phyloP scores from a whole-genome alignment of 2,797 vertebrate genomes.

The Centropyge bicolor region DNA sequence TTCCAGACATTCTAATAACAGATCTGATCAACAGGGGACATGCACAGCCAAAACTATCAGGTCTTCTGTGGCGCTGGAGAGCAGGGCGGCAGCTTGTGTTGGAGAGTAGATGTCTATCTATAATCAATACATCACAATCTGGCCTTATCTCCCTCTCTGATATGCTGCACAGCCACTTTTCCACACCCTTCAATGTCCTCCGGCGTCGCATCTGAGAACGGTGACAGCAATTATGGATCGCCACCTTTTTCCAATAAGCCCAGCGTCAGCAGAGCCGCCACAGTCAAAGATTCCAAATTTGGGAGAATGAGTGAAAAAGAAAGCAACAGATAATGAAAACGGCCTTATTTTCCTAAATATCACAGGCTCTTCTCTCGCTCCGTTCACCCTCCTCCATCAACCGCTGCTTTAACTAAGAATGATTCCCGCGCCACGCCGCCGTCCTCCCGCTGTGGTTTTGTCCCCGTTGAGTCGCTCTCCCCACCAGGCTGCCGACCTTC shows the following conservation, averaged over 20 bases:
- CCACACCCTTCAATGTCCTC: slow-evolving; percentile 71
- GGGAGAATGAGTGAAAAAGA: slow-evolving; percentile 36
- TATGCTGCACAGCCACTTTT: slow-evolving; percentile 76
- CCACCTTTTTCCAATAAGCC: slow-evolving; percentile 66
- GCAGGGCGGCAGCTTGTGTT: slow-evolving; percentile 68
- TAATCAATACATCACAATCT: slow-evolving; percentile 83
- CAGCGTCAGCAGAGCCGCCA: slow-evolving; percentile 52
- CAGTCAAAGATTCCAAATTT: slow-evolving; percentile 50
- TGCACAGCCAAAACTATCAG: slow-evolving; percentile 63
- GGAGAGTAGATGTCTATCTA: slow-evolving; percentile 81
- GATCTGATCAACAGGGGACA: slow-evolving; percentile 63
- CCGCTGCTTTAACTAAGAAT: slow-evolving; percentile 52
- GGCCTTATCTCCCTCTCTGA: slow-evolving; percentile 78
- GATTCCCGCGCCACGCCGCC: slow-evolving; percentile 36
- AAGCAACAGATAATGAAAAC: slow-evolving; percentile 5
- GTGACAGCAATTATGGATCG: slow-evolving; percentile 78
- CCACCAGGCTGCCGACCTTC: slow-evolving; percentile 62
- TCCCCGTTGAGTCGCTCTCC: slow-evolving; percentile 48
- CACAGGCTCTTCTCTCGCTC: background rate
- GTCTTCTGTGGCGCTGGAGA: slow-evolving; percentile 56
- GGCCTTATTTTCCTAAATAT: slow-evolving; percentile 17
- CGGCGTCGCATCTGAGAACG: slow-evolving; percentile 61
- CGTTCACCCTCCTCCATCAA: slow-evolving; percentile 13
- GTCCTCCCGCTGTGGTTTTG: slow-evolving; percentile 45
- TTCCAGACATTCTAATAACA: slow-evolving; percentile 62